Conservation (phyloP, 2,888 invertebrate species). For the Scaptomyza flava region DNA sequence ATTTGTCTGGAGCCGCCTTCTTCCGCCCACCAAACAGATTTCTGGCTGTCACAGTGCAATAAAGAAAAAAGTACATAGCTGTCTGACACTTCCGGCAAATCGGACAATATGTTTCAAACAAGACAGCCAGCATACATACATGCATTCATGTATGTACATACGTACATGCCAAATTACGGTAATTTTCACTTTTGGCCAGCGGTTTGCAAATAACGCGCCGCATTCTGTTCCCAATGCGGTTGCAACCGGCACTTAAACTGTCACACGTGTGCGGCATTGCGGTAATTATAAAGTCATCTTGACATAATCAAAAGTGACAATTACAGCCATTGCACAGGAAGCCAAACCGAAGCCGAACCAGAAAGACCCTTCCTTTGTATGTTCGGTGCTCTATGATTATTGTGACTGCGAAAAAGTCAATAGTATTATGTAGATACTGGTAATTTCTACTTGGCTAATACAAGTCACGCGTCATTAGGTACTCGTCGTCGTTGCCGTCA, state of each 20-base stretch:
- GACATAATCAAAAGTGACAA: constrained; percentile 82
- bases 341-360: constrained; percentile 19
- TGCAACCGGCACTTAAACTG: constrained; percentile 77
- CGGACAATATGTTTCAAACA: constrained; percentile 44
- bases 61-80: constrained; percentile 18
- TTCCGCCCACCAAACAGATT: constrained; percentile 54
- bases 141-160: background rate
- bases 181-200: constrained; percentile 66
- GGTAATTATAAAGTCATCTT: constrained; percentile 82
- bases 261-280: constrained; percentile 72
- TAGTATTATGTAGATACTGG: constrained; percentile 45
- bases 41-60: constrained; percentile 7
- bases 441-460: constrained; percentile 49
- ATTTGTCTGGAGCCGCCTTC: constrained; percentile 38
- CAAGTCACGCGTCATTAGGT: constrained; percentile 75
- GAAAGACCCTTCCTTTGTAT: constrained; percentile 5
- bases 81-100: constrained; percentile 56
- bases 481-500: constrained; percentile 10
- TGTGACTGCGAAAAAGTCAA: constrained; percentile 61
- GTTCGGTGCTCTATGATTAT: constrained; percentile 59
- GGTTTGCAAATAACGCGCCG: constrained; percentile 68
- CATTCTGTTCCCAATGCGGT: constrained; percentile 45
- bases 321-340: constrained; percentile 78
- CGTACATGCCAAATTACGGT: constrained; percentile 65
- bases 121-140: constrained; percentile 9